Percentiles rank a stretch among this genome's conserved stretches.
Conservation (phyloP, 2,113 vertebrate genomes). For the Psephotus haematonotus region DNA sequence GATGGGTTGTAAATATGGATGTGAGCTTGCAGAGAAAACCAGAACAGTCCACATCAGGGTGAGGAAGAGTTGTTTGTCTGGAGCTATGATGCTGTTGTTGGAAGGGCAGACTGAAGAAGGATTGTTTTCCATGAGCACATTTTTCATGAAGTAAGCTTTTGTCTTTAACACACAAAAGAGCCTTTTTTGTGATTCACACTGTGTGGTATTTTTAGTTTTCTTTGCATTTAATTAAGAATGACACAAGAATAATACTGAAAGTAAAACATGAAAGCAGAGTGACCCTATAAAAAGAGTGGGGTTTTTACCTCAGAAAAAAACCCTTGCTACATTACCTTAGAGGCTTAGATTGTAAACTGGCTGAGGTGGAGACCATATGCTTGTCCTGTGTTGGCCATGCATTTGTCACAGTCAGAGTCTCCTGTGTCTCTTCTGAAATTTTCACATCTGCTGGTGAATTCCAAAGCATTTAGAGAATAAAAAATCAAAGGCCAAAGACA, state of each 20-base stretch:
- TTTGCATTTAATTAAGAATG: background rate
- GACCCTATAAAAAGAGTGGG: background rate
- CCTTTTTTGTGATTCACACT: background rate
- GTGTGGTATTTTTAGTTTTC: background rate
- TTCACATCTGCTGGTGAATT: background rate
- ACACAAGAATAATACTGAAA: background rate
- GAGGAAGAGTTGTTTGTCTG: background rate
- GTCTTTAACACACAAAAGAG: background rate
- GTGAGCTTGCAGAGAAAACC: background rate
- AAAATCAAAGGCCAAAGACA: background rate
- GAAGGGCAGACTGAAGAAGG: background rate
- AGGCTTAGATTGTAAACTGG: background rate
- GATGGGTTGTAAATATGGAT: background rate
- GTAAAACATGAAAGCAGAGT: background rate
- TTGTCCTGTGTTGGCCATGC: background rate
- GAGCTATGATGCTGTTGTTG: background rate
- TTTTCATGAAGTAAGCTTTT: constrained; percentile 45
- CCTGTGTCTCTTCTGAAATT: background rate
- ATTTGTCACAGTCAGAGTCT: background rate
- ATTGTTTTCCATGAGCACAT: constrained; percentile 20
- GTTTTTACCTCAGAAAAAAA: background rate
- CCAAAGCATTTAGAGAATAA: background rate
- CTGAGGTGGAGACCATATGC: background rate
- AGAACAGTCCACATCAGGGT: background rate
- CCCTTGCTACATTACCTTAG: background rate